These are phyloP conservation scores for Geopemphigus sp. DNA, from an alignment of 1,140 invertebrate genomes.

Conservation along the genomic window DNA sequence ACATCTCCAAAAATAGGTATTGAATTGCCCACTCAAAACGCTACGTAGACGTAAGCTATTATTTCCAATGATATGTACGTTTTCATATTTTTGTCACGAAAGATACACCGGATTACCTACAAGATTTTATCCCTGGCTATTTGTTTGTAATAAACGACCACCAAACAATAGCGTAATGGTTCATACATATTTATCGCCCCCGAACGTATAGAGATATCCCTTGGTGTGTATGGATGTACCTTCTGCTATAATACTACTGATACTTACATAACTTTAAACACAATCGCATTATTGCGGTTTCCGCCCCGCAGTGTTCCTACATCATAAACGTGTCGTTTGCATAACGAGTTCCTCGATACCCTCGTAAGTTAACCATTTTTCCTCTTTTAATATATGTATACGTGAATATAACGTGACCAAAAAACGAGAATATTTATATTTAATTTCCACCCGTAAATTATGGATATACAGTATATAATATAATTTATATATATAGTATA, in stretches of 20 bases:
- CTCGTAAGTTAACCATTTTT: constrained; percentile 3
- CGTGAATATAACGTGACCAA: too few species aligned
- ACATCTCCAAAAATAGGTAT: background rate
- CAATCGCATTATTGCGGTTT: constrained; percentile 25
- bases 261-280: constrained; percentile 33
- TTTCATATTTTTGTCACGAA: background rate
- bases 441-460: too few species aligned
- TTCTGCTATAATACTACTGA: constrained; percentile 30
- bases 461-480: too few species aligned
- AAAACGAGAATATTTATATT: too few species aligned
- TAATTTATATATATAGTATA: too few species aligned
- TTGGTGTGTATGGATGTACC: constrained; percentile 12
- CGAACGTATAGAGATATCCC: constrained; percentile 10
- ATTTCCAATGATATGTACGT: background rate
- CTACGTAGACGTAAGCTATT: background rate
- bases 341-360: background rate
- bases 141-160: constrained; percentile 17
- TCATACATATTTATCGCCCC: constrained; percentile 18
- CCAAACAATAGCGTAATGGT: constrained; percentile 13
- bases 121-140: background rate
- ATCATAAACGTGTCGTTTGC: constrained; percentile 5
- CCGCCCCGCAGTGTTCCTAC: background rate
- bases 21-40: background rate
- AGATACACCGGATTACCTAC: background rate
- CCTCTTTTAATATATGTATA: background rate